phyloP scores from a whole-genome alignment of 2,797 vertebrate genomes.

The Chaetodon trifasciatus region DNA sequence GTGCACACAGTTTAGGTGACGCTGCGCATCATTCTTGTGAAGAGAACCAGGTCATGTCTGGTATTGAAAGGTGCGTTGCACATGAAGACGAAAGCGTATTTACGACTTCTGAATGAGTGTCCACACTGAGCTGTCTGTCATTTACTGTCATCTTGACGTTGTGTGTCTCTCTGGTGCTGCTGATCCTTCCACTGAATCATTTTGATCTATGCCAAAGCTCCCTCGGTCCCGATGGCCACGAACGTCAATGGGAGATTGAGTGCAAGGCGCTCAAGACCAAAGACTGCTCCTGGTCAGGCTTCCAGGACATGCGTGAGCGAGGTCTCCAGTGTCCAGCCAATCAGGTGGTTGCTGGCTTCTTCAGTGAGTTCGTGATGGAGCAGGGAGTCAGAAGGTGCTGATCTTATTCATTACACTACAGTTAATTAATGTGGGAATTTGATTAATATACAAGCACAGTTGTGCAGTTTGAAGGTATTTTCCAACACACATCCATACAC shows the following conservation, averaged over 20 bases:
- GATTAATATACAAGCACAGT: too few relatives aligned
- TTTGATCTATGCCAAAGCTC: slow-evolving; percentile 6
- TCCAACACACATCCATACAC: too few relatives aligned
- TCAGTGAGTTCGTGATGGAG: rapidly evolving
- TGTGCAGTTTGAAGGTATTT: too few relatives aligned
- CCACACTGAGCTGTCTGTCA: too few relatives aligned
- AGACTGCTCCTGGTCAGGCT: slow-evolving; percentile 10
- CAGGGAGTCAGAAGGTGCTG: slow-evolving; percentile 7
- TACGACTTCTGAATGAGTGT: too few relatives aligned
- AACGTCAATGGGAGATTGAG: slow-evolving; percentile 20
- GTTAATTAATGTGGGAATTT: background rate
- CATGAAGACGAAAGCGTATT: background rate
- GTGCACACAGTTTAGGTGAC: background rate
- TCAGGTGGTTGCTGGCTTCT: background rate
- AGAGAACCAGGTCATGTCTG: background rate
- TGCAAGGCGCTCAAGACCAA: rapidly evolving
- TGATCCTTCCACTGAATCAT: background rate
- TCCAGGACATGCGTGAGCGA: background rate
- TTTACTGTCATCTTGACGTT: too few relatives aligned
- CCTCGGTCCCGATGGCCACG: background rate
- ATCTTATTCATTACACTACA: background rate
- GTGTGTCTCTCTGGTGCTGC: too few relatives aligned
- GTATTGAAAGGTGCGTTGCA: slow-evolving; percentile 15
- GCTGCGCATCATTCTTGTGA: background rate
- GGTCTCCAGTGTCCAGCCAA: background rate